Evolutionary conservation across 2,113 vertebrate genomes (phyloP).

Genomic region (Mirounga angustirostris): DNA sequence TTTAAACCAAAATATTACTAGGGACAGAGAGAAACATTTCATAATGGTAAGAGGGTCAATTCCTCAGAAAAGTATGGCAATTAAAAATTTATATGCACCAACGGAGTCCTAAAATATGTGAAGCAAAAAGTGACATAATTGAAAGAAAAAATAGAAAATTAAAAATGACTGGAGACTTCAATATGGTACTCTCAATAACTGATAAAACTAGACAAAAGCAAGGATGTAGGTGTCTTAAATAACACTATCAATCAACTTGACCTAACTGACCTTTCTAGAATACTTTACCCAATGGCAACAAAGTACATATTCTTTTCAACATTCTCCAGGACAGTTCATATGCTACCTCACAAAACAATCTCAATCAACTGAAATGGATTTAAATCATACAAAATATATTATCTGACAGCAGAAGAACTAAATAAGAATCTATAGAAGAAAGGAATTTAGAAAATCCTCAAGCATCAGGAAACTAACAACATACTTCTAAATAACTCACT

Average conservation of each 20-base stretch:
- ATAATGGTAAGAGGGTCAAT: not conserved
- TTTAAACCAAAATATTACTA: not conserved
- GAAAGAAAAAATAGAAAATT: not conserved
- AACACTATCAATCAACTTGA: not conserved
- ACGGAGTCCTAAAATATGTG: not conserved
- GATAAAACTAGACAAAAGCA: not conserved
- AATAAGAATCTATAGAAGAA: not conserved
- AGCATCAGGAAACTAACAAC: not conserved
- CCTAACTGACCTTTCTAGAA: not conserved
- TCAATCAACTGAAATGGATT: not conserved
- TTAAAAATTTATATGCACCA: not conserved
- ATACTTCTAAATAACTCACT: not conserved
- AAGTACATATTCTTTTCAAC: not conserved
- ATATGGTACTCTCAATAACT: not conserved
- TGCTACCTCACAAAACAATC: not conserved
- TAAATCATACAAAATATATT: not conserved
- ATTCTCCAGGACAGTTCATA: not conserved
- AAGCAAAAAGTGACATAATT: not conserved
- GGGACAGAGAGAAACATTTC: not conserved
- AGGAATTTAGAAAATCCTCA: constrained; percentile 9
- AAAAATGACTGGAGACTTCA: not conserved
- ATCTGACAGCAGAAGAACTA: not conserved
- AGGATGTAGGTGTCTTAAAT: not conserved
- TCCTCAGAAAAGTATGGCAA: not conserved
- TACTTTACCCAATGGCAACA: not conserved